Base-by-base conservation (phyloP, 2,113 vertebrate genomes). In the Lepus americanus region DNA sequence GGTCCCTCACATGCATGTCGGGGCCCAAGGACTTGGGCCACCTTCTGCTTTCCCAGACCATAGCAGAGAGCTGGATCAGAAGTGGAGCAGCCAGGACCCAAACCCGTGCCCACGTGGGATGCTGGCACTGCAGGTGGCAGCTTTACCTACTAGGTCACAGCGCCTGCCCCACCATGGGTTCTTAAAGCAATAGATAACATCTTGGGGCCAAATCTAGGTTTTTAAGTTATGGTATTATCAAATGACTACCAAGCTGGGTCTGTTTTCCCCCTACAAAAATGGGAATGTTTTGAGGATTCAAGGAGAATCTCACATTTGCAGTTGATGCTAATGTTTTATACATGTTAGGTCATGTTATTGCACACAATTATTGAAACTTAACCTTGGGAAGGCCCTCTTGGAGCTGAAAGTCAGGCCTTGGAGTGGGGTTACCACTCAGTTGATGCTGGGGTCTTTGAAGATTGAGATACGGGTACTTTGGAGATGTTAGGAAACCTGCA, bases 201-300 rank as follows among this genome's bases (percentile, higher is more conserved):
- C 10, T 39, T 66, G 27, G 25, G 27, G 33, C 39, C 90, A 92
- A 70, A 90, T 76, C 53, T 76, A 33, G 16, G 7, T 69, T 74
- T 74, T 25, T 44, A 44, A 44, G 19, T 59, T 20, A 16, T 3
- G 14, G 55, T 59, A 59, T 59, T 59, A 81, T 70, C 31, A 64
- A 69, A 61, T 55, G 23, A 82, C 51, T 36, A 55, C 12, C 3
- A 39, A 29, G 86, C 22, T 77, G 13, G 73, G 36, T 94, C 39
- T 83, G 39, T 90, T 89, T 92, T 33, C 44, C 92, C 44, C 3
- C 86, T 86, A n/a, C 82, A 49, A 88, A 44, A 88, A 81, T 36
- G 92, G 66, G 72, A n/a, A 44, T 78, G 44, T 66, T 93, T 72
- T 74, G 66, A 94, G 33, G 23, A 84, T 79, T 51, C 74, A 83